Conservation (phyloP, 2,888 invertebrate genomes). For the Drosophila flavopinicola region DNA sequence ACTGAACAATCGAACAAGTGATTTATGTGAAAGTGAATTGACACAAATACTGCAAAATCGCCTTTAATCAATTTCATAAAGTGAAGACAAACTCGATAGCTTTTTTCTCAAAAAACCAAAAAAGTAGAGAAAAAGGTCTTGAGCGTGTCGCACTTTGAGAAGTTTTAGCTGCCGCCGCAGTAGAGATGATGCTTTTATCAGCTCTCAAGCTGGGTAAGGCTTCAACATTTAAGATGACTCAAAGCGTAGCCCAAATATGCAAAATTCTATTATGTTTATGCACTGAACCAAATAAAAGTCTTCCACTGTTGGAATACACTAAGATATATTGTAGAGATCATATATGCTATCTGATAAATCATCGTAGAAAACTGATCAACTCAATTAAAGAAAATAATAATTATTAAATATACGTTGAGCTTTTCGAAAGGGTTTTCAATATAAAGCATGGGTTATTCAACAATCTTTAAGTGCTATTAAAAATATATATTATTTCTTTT, state of each 20-base stretch:
- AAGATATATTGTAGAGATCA: too few species aligned
- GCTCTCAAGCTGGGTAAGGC: slow-evolving; percentile 84
- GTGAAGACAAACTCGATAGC: slow-evolving; percentile 12
- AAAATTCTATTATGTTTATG: too few species aligned
- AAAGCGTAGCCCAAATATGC: slow-evolving; percentile 6
- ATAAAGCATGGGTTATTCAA: too few species aligned
- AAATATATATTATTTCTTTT: too few species aligned
- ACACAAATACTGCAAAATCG: slow-evolving; percentile 59
- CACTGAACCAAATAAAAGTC: too few species aligned
- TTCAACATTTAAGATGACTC: slow-evolving; percentile 7
- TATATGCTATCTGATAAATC: too few species aligned
- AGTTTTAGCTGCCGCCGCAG: slow-evolving; percentile 25
- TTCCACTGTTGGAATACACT: too few species aligned
- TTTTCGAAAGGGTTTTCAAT: too few species aligned
- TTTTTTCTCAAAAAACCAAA: neutral
- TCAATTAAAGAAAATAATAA: too few species aligned
- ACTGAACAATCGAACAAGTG: slow-evolving; percentile 58
- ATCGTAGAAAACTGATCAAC: too few species aligned
- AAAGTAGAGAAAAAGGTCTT: slow-evolving; percentile 5
- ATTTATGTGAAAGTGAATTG: slow-evolving; percentile 80
- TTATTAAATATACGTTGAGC: too few species aligned
- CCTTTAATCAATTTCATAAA: slow-evolving; percentile 7
- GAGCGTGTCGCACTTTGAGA: slow-evolving; percentile 25
- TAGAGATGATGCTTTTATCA: slow-evolving; percentile 84
- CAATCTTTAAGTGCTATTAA: too few species aligned